Base-by-base conservation (phyloP, 2,888 invertebrate genomes). In the Acholoe squamosa region DNA sequence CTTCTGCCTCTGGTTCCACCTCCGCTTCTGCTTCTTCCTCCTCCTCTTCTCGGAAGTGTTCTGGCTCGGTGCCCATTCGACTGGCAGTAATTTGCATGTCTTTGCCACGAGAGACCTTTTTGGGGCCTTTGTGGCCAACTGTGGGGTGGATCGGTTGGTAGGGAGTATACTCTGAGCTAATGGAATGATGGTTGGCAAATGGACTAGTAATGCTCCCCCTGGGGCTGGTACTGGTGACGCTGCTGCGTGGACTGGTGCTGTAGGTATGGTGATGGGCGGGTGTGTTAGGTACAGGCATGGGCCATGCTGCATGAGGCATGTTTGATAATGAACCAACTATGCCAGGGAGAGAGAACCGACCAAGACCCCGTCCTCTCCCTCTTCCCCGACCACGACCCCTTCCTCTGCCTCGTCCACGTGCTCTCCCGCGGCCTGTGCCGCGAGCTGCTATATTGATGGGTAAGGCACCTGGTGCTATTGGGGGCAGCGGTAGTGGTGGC, bases 71-170 rank as follows among this genome's bases (percentile, higher is more conserved):
- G 14, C 86, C 86, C 86, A 86, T 86, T 5, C 52, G 33, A 22
- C 56, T 56, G 52, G 52, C 86, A 31, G 86, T 52, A 54, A 86
- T 86, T 31, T 86, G 86, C 3, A 86, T 86, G 33, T 86, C 86
- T 28, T 86, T 86, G 52, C 86, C 86, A 52, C 86, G 86, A 7
- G 86, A 86, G 31, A 86, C 86, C 86, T 86, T 86, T 54, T 86
- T 86, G 52, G 86, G 86, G 10, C 86, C 86, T 86, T 86, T 86
- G 54, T 86, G 86, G 56, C 86, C 86, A 22, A 86, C 86, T 19
- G 86, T 86, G 52, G 86, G 86, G 56, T 86, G 86, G 14, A 86
- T 31, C 0, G 86, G 86, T 86, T 51, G 86, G 54, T 86, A 86
- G 14, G 86, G 86, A 52, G 86, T 86, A 28, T n/a, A 86, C 28